Evolutionary conservation across 1,140 invertebrate genomes (phyloP).

Genomic region (Teleopsis dalmanni): DNA sequence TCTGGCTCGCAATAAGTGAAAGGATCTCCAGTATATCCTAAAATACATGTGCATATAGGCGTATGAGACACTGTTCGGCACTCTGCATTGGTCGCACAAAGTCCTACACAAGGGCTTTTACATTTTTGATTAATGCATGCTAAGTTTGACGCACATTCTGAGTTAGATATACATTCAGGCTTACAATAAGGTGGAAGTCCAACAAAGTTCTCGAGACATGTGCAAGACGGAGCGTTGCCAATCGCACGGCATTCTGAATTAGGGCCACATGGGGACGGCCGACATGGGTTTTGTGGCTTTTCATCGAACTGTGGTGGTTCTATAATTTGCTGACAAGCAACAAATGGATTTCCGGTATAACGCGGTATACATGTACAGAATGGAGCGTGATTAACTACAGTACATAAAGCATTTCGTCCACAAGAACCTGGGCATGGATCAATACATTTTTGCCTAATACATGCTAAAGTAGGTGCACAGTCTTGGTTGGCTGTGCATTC

Average conservation of each 20-base stretch:
- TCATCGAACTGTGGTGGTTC: conserved; percentile 66
- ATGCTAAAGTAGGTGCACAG: conserved; percentile 56
- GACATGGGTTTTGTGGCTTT: conserved; percentile 55
- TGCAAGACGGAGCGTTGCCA: conserved; percentile 57
- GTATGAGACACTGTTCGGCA: conserved; percentile 66
- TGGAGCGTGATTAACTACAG: conserved; percentile 63
- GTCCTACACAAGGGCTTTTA: conserved; percentile 60
- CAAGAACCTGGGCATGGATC: conserved; percentile 66
- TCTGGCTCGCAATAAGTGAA: conserved; percentile 54
- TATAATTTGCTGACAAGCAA: conserved; percentile 52
- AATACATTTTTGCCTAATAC: conserved; percentile 60
- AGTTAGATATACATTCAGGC: conserved; percentile 65
- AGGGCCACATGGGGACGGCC: conserved; percentile 67
- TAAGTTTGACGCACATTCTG: conserved; percentile 59
- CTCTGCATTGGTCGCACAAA: conserved; percentile 61
- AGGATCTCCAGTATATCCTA: conserved; percentile 64
- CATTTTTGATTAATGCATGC: conserved; percentile 67
- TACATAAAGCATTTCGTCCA: conserved; percentile 63
- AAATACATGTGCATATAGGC: conserved; percentile 60
- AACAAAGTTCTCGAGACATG: conserved; percentile 60
- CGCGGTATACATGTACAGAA: conserved; percentile 65
- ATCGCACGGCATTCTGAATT: conserved; percentile 61
- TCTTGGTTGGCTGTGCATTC: conserved; percentile 56
- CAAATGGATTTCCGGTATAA: conserved; percentile 66
- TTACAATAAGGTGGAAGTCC: conserved; percentile 66